Evolutionary conservation across 2,797 vertebrate species (phyloP).

Genomic region (Manis javanica): DNA sequence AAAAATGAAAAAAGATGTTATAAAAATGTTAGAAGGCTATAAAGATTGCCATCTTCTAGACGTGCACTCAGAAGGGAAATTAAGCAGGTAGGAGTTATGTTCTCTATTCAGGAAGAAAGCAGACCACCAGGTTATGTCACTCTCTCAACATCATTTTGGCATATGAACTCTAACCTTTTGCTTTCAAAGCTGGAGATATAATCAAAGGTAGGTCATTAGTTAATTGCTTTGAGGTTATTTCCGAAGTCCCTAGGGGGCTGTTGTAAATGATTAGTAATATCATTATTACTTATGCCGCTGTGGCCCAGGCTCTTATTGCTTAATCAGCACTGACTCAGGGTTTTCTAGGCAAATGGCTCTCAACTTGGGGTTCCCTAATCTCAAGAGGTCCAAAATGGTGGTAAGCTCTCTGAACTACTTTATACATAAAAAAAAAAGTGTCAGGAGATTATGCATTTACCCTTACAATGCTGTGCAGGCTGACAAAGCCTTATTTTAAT

Average conservation of each 20-base stretch:
- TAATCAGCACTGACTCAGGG: constrained; percentile 71
- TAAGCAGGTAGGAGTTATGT: constrained; percentile 43
- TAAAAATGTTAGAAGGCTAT: constrained; percentile 67
- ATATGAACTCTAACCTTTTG: constrained; percentile 70
- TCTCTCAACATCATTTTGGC: not conserved
- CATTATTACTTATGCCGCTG: constrained; percentile 65
- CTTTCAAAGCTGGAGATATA: constrained; percentile 77
- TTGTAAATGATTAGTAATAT: constrained; percentile 79
- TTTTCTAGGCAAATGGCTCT: constrained; percentile 69
- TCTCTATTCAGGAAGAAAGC: constrained; percentile 1
- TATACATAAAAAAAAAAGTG: constrained; percentile 6
- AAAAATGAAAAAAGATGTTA: constrained; percentile 36
- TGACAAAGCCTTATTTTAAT: constrained; percentile 37
- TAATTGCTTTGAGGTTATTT: constrained; percentile 80
- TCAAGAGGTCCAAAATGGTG: constrained; percentile 27
- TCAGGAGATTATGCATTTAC: constrained; percentile 2
- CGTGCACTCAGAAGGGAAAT: not conserved
- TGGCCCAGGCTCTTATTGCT: constrained; percentile 51
- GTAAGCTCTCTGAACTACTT: constrained; percentile 30
- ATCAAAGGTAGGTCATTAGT: constrained; percentile 78
- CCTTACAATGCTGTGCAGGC: not conserved
- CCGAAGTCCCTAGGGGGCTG: constrained; percentile 64
- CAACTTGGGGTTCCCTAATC: constrained; percentile 34
- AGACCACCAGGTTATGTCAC: not conserved
- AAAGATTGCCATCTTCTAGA: constrained; percentile 77